These are phyloP conservation scores for Eonycteris spelaea DNA, from an alignment of 2,113 vertebrate species.

Conservation along the genomic window DNA sequence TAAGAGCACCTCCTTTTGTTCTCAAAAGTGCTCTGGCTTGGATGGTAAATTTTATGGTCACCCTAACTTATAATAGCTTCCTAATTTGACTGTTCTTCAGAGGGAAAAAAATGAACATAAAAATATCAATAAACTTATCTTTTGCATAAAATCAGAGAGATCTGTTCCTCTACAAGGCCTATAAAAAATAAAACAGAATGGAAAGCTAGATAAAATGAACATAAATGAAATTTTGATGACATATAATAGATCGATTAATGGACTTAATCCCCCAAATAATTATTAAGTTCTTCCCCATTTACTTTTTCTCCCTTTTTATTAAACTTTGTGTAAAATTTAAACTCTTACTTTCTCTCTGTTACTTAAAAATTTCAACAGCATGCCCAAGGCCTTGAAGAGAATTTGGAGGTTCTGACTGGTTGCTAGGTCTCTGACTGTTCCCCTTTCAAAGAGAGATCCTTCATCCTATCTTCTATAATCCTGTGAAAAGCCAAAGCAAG, in stretches of 20 bases:
- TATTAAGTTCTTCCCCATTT: neutral
- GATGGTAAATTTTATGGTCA: neutral
- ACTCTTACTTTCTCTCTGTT: neutral
- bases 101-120: neutral
- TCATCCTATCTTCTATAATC: slow-evolving; percentile 52
- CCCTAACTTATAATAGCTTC: neutral
- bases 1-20: neutral
- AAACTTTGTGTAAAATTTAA: slow-evolving; percentile 29
- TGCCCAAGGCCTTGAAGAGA: slow-evolving; percentile 23
- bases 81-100: neutral
- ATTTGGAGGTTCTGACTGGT: slow-evolving; percentile 51
- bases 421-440: slow-evolving; percentile 42
- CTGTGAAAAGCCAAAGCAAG: slow-evolving; percentile 53
- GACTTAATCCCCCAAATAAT: neutral
- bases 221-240: neutral
- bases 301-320: neutral
- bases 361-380: slow-evolving; percentile 35
- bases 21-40: neutral
- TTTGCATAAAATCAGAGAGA: neutral
- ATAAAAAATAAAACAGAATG: slow-evolving; percentile 15
- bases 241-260: neutral
- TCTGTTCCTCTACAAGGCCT: neutral
- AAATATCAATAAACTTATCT: neutral
- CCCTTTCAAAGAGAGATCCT: slow-evolving; percentile 50
- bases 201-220: neutral